These are phyloP conservation scores for Cheilosia variabilis DNA, from an alignment of 2,888 invertebrate species.

Conservation along the genomic window DNA sequence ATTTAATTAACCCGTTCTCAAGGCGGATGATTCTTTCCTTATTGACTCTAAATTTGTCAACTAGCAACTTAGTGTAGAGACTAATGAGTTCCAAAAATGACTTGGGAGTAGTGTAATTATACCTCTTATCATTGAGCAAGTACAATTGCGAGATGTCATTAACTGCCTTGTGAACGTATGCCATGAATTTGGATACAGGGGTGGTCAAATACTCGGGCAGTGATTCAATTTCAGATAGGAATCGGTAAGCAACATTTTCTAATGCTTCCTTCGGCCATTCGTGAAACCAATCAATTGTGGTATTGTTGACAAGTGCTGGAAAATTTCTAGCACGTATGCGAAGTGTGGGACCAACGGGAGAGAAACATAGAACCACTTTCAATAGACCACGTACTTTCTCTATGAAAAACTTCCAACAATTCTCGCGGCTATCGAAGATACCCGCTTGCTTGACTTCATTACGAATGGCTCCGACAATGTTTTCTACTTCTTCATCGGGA, in stretches of 20 bases:
- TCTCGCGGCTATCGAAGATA: slow-evolving; percentile 93
- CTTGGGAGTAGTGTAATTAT: slow-evolving; percentile 98
- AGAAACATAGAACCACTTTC: slow-evolving; percentile 94
- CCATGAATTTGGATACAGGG: slow-evolving; percentile 94
- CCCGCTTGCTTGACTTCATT: slow-evolving; percentile 93
- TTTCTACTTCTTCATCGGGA: slow-evolving; percentile 95
- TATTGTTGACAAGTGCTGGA: slow-evolving; percentile 96
- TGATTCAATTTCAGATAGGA: slow-evolving; percentile 89
- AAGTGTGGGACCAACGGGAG: slow-evolving; percentile 95
- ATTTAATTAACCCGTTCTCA: slow-evolving; percentile 94
- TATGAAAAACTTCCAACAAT: slow-evolving; percentile 98
- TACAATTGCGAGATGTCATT: slow-evolving; percentile 93
- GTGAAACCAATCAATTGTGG: slow-evolving; percentile 98
- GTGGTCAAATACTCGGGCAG: slow-evolving; percentile 84
- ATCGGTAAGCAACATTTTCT: slow-evolving; percentile 93
- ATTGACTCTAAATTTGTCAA: slow-evolving; percentile 88
- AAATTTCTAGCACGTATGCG: slow-evolving; percentile 95
- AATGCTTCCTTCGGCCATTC: slow-evolving; percentile 97
- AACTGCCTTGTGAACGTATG: slow-evolving; percentile 94
- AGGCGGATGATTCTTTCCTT: slow-evolving; percentile 90
- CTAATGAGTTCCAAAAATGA: slow-evolving; percentile 96
- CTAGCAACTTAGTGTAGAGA: slow-evolving; percentile 89
- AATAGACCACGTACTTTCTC: slow-evolving; percentile 92
- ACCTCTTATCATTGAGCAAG: slow-evolving; percentile 92
- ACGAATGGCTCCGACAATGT: slow-evolving; percentile 90